These are phyloP conservation scores for Ditula angustiorana DNA, from an alignment of 2,888 invertebrate species.

Conservation along the genomic window DNA sequence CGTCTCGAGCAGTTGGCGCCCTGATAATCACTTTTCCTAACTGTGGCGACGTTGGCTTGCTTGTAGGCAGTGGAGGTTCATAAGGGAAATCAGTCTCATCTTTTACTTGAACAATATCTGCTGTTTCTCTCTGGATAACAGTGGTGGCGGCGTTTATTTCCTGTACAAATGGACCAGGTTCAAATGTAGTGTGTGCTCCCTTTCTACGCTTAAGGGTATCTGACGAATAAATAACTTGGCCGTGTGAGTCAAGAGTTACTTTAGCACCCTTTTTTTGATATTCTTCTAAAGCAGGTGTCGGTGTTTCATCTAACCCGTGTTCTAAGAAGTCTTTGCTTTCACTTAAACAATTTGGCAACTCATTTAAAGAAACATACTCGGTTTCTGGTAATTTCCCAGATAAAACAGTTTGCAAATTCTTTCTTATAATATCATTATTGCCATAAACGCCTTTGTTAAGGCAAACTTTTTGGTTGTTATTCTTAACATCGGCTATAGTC, in stretches of 20 bases:
- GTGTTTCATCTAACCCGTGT: conserved; percentile 65
- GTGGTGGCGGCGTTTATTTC: conserved; percentile 79
- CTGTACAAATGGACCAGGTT: conserved; percentile 94
- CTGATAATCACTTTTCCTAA: conserved; percentile 87
- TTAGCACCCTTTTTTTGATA: conserved; percentile 89
- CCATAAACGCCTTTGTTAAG: conserved; percentile 83
- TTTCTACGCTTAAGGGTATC: conserved; percentile 93
- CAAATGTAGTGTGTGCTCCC: conserved; percentile 93
- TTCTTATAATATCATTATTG: conserved; percentile 88
- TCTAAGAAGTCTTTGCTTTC: conserved; percentile 77
- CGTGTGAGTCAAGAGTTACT: conserved; percentile 93
- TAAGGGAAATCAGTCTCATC: conserved; percentile 81
- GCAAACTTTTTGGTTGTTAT: conserved; percentile 89
- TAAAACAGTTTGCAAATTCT: conserved; percentile 85
- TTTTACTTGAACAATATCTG: conserved; percentile 70
- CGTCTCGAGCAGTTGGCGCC: conserved; percentile 79
- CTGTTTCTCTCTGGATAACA: conserved; percentile 71
- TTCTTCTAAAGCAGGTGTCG: conserved; percentile 66
- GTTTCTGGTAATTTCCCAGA: conserved; percentile 87
- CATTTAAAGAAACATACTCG: conserved; percentile 93
- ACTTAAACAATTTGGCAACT: conserved; percentile 87
- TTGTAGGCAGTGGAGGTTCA: conserved; percentile 69
- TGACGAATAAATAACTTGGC: conserved; percentile 95
- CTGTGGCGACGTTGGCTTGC: conserved; percentile 87
- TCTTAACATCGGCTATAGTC: conserved; percentile 93